Conservation (phyloP, 2,113 vertebrate genomes). For the Mesoclemmys tuberculata region DNA sequence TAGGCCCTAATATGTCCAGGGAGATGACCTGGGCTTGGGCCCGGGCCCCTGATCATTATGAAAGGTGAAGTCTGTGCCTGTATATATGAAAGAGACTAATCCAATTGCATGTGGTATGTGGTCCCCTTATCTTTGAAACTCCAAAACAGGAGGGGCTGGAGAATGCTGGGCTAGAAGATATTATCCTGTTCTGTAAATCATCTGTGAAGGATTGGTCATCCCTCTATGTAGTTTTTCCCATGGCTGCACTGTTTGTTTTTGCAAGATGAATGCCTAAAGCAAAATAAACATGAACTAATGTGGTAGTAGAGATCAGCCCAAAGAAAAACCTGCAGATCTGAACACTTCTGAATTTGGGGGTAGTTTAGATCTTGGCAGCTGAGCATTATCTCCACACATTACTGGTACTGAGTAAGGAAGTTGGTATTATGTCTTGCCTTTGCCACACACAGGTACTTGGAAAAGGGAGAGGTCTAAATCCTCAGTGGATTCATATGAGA, state of each 20-base stretch:
- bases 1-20: too few relatives aligned
- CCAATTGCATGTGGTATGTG: too few relatives aligned
- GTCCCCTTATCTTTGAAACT: too few relatives aligned
- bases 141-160: too few relatives aligned
- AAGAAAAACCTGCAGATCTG: not conserved
- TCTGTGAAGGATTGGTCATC: not conserved
- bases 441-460: not conserved
- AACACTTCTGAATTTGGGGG: not conserved
- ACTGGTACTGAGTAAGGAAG: fast-evolving
- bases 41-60: too few relatives aligned
- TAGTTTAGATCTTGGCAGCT: not conserved
- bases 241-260: not conserved
- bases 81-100: too few relatives aligned
- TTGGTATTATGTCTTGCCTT: not conserved
- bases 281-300: not conserved
- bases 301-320: not conserved
- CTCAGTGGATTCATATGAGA: not conserved
- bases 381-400: not conserved
- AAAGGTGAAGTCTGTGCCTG: too few relatives aligned
- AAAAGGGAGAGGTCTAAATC: not conserved
- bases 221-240: not conserved
- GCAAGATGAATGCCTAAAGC: not conserved
- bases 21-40: too few relatives aligned
- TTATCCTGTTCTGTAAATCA: not conserved
- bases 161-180: not conserved